These are phyloP conservation scores for Sinotaia quadrata DNA, from an alignment of 2,888 invertebrate species.

Conservation along the genomic window DNA sequence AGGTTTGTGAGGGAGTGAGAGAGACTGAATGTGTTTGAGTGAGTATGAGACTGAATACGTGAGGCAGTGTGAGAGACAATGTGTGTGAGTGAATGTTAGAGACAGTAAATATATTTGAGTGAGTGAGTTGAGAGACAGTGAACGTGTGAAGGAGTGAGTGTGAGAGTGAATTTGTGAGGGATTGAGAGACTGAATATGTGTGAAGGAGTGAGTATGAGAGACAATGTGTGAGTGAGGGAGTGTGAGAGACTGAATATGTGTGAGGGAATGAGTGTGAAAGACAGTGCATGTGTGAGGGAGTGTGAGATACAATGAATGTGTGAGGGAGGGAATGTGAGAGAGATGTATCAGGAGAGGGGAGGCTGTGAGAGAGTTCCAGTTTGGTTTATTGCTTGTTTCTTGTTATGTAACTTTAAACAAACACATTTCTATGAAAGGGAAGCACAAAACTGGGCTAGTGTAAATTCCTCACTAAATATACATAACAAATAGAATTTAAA, in stretches of 20 bases:
- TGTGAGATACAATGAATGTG: not conserved
- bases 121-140: not conserved
- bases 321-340: too few relatives aligned
- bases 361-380: too few relatives aligned
- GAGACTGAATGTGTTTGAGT: conserved; percentile 3
- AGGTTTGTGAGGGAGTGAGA: too few relatives aligned
- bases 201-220: not conserved
- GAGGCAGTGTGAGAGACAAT: not conserved
- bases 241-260: not conserved
- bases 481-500: too few relatives aligned
- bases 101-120: not conserved
- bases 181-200: not conserved
- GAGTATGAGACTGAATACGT: not conserved
- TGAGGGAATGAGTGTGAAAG: not conserved
- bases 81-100: conserved; percentile 1
- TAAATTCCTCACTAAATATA: too few relatives aligned
- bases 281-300: not conserved
- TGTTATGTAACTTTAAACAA: too few relatives aligned
- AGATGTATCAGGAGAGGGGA: too few relatives aligned
- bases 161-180: not conserved
- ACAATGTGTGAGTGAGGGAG: conserved; percentile 2
- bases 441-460: too few relatives aligned
- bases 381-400: too few relatives aligned
- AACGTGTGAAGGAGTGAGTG: not conserved
- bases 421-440: too few relatives aligned